These are phyloP conservation scores for Trichosurus vulpecula DNA, from an alignment of 2,797 vertebrate genomes.

Conservation along the genomic window DNA sequence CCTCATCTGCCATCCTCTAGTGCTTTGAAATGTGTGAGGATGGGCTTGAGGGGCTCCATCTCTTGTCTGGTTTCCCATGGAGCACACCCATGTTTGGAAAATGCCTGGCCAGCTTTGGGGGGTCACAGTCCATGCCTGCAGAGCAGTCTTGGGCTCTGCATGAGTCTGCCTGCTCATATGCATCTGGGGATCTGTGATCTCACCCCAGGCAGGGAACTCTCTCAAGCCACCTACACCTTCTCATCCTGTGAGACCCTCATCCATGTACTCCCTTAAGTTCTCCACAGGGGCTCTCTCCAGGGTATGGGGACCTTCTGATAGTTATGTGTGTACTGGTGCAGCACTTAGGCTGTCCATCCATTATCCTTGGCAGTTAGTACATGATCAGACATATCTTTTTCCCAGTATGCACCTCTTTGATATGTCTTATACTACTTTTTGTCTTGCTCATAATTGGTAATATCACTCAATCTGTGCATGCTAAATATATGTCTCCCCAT, in stretches of 20 bases:
- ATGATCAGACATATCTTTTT: neutral
- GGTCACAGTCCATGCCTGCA: neutral
- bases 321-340: neutral
- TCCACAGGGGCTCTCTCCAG: neutral
- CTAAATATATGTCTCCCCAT: neutral
- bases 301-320: neutral
- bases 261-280: neutral
- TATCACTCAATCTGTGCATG: neutral
- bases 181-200: neutral
- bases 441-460: neutral
- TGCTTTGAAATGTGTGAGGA: constrained; percentile 57
- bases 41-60: constrained; percentile 67
- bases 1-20: constrained; percentile 29
- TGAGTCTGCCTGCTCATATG: neutral
- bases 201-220: neutral
- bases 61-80: constrained; percentile 63
- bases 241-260: neutral
- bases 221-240: neutral
- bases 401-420: neutral
- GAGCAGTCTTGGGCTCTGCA: neutral
- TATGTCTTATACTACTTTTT: neutral
- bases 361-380: neutral
- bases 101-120: constrained; percentile 64
- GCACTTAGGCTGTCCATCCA: neutral
- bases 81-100: constrained; percentile 52